phyloP scores from a whole-genome alignment of 2,113 vertebrate species.

The Bungarus multicinctus region DNA sequence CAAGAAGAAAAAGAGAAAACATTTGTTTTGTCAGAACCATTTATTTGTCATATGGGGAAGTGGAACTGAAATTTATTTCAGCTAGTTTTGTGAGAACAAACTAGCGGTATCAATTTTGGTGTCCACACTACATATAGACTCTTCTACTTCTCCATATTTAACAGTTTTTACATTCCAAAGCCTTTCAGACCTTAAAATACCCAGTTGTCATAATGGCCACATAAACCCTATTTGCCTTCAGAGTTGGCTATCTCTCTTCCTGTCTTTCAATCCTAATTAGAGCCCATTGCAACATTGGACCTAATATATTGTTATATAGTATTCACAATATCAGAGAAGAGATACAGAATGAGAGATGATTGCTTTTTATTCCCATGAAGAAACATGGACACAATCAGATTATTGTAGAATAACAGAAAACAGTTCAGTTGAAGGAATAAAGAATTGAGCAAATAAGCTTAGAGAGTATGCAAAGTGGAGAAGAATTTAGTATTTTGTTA shows the following conservation, averaged over 20 bases:
- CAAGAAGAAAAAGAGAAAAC: constrained; percentile 12
- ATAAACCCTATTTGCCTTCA: not conserved
- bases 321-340: not conserved
- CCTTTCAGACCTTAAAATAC: not conserved
- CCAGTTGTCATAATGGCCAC: not conserved
- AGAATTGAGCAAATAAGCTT: not conserved
- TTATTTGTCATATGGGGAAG: not conserved
- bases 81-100: not conserved
- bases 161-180: not conserved
- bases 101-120: not conserved
- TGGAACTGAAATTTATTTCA: not conserved
- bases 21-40: constrained; percentile 31
- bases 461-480: not conserved
- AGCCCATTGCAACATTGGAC: not conserved
- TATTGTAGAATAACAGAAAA: not conserved
- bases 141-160: not conserved
- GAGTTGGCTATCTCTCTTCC: not conserved
- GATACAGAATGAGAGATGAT: not conserved
- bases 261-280: not conserved
- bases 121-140: not conserved
- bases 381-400: not conserved
- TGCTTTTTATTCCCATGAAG: not conserved
- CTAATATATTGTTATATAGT: not conserved
- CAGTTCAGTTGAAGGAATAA: not conserved
- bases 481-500: not conserved